phyloP scores from a whole-genome alignment of 2,797 vertebrate species.

The Labeo calbasu region DNA sequence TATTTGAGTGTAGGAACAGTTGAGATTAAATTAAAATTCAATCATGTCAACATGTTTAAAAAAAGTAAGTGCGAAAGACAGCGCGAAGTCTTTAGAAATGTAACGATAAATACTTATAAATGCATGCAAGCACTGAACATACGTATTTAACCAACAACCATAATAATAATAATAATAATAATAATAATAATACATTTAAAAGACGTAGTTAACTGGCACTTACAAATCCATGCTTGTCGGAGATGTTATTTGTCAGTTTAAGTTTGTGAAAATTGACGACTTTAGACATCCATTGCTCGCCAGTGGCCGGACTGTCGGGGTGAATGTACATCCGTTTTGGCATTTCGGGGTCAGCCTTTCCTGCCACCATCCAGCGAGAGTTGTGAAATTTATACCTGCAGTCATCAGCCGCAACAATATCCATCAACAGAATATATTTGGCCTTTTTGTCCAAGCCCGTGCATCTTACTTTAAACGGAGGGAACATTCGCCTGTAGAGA shows the following conservation, averaged over 20 bases:
- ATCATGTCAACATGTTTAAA: too few species aligned
- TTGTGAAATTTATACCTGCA: slow-evolving; percentile 99
- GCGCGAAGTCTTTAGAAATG: not conserved
- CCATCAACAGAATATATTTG: slow-evolving; percentile 98
- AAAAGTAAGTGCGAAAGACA: too few species aligned
- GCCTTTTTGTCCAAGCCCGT: slow-evolving; percentile 98
- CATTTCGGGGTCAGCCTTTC: slow-evolving; percentile 98
- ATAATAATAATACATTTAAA: slow-evolving; percentile 44
- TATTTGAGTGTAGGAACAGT: not conserved
- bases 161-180: not conserved
- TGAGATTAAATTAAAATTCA: not conserved
- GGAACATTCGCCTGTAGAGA: slow-evolving; percentile 91
- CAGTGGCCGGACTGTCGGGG: slow-evolving; percentile 96
- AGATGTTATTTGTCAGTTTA: slow-evolving; percentile 99
- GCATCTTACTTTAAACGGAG: slow-evolving; percentile 98
- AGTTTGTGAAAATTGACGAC: slow-evolving; percentile 99
- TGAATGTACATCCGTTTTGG: slow-evolving; percentile 99
- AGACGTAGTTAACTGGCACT: slow-evolving; percentile 80
- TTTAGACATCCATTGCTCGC: slow-evolving; percentile 99
- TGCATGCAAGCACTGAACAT: not conserved
- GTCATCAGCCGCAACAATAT: slow-evolving; percentile 97
- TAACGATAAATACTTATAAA: not conserved
- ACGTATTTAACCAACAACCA: not conserved
- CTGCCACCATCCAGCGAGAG: slow-evolving; percentile 98
- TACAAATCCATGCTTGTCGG: slow-evolving; percentile 99